Base-by-base conservation (phyloP, 2,113 vertebrate species). In the Chaenogobius annularis region DNA sequence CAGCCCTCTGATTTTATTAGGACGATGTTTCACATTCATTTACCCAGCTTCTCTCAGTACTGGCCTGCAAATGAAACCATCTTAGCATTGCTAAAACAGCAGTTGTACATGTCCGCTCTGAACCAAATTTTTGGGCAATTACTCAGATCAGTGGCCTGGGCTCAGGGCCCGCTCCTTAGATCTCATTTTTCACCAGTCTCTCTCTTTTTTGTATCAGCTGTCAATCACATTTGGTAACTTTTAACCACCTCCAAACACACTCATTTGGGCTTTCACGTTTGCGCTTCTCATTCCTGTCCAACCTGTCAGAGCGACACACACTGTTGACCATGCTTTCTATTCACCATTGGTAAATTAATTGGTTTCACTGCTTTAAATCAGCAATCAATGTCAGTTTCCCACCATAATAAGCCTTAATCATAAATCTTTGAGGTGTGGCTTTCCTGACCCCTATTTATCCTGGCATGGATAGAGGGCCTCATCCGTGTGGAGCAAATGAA, bases 351-450 rank as follows among this genome's bases (percentile, higher is more conserved):
- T 79, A 87, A 91, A 90, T 92, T 89, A 93, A 93, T 90, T 90
- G 89, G 88, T 88, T 92, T 92, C 90, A 79, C 79, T 85, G 89
- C 88, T 88, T 92, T 91, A 91, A 92, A 93, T 92, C 90, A 83
- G 92, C 92, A 94, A 93, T 93, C 92, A 94, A 85, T 94, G 93
- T 94, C 93, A 94, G 89, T 92, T 93, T 90, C 80, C 87, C 85
- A 87, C 88, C 88, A 93, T 94, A 94, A 94, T 92, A 92, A 93
- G 90, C 85, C 87, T 93, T 94, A 95, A 96, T 93, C 92, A 94
- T 95, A 95, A 95, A 96, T 96, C 95, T 94, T 90, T 93, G 94
- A 96, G 95, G 95, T 94, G 95, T 95, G 95, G 94, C 93, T 94
- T 91, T 90, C 87, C 93, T 94, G 92, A 94, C 84, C 88, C 93